Evolutionary conservation across 2,113 vertebrate genomes (phyloP), one percentile per base, ranked within the genome.

Genomic region (Salminus brasiliensis): DNA sequence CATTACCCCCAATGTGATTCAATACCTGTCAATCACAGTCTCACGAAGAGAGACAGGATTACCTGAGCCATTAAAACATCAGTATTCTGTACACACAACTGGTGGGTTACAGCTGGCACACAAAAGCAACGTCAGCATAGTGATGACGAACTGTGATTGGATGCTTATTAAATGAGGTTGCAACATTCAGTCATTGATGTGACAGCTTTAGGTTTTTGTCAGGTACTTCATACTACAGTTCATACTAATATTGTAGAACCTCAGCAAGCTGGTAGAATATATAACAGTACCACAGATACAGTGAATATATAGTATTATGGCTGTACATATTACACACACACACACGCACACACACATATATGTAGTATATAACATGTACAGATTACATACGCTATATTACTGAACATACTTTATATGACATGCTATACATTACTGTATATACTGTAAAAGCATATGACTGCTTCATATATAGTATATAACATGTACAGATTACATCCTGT

Each of bases 131-230:
- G 77, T 80, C 62, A 59, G 63, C 62, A 74, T 27, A 69, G 45
- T 63, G 73, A 76, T 80, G 70, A 77, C 65, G 16, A 82, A 71
- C 73, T 62, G 67, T 72, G 80, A 79, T 76, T 69, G 67, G 67
- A 49, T 41, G n/a, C 52, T 72, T 59, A 23, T 29, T 47, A 63
- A 80, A 71, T 29, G 60, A 55, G 62, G 25, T 30, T 55, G 36
- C 57, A 66, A 80, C 66, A 36, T 66, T 78, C 63, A 57, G 29
- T 82, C 60, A 47, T 60, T n/a, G 36, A 53, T 53, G 45, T 30
- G 65, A 71, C 65, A 63, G 72, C 27, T 52, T 47, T n/a, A 3
- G 59, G 39, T 74, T 47, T 63, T 49, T 47, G 29, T 41, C 36
- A 57, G 70, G 34, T 29, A 12, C 36, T 63, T 8, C 45, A n/a